Base-by-base conservation (phyloP, 2,888 invertebrate species). In the Psylliodes chrysocephalus region DNA sequence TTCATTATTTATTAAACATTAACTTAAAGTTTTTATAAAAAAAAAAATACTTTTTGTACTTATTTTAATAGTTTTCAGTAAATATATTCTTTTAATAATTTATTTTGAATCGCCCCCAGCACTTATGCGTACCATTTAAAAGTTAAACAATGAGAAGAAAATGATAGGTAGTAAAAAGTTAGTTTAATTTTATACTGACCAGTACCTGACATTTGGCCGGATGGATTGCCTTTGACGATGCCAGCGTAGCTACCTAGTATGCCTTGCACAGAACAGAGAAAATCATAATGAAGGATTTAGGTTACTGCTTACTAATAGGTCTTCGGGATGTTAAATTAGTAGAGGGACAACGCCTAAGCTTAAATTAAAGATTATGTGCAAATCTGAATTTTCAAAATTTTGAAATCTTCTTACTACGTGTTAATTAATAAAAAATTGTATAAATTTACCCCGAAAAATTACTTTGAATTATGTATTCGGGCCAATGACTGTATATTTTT, bases 131-230 rank as follows among this genome's bases (percentile, higher is more conserved):
- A 22, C 22, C 22, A 22, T 22, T 22, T 15, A 51, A 35, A 40
- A 7, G 33, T 33, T 33, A 33, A 33, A 33, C n/a, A 46, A 60
- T 47, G 42, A 46, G 28, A 18, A 49, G 42, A 55, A 25, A 28
- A 49, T 46, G 52, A 57, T 60, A 56, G 25, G 44, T 40, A 33
- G 30, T 59, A 62, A 59, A 66, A 66, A 64, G 64, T 71, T 67
- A 70, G 62, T 64, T 66, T 59, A 60, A 64, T 72, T 70, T 73
- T 73, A 83, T 84, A 84, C 85, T 86, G 86, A 87, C 86, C 85
- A 85, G 89, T 91, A 94, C 94, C 94, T 92, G 94, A 91, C 91
- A 94, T 91, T 86, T 86, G 85, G 86, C 89, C 88, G 84, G 89
- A 88, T 84, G 90, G 90, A 79, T 91, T 90, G 84, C 94, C 94